phyloP scores from a whole-genome alignment of 2,888 invertebrate species.

The Synergus itoensis region DNA sequence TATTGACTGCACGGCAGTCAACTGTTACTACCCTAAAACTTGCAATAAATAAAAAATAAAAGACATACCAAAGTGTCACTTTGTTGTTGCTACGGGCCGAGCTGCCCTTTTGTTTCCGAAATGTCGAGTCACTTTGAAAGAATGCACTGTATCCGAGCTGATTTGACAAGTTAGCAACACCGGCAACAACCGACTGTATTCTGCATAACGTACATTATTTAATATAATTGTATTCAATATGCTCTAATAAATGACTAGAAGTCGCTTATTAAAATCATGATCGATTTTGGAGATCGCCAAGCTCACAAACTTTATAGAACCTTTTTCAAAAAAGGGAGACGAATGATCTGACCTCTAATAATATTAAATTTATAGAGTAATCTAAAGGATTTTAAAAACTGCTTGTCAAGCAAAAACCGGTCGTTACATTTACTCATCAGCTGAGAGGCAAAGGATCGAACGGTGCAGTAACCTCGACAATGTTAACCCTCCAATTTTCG shows the following conservation, averaged over 20 bases:
- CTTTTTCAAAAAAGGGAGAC: not conserved
- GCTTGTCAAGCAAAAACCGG: conserved; percentile 28
- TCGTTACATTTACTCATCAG: conserved; percentile 65
- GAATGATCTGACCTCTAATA: not conserved
- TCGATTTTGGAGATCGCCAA: not conserved
- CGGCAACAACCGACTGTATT: conserved; percentile 1
- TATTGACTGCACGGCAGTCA: not conserved
- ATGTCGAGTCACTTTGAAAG: not conserved
- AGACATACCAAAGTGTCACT: conserved; percentile 12
- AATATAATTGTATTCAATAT: conserved; percentile 6
- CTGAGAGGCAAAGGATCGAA: conserved; percentile 65
- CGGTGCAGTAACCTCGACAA: conserved; percentile 6
- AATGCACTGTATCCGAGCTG: conserved; percentile 6
- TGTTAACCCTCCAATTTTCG: not conserved
- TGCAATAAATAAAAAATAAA: not conserved
- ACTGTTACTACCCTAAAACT: not conserved
- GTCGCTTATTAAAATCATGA: not conserved
- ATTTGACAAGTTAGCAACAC: conserved; percentile 30
- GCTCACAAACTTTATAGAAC: not conserved
- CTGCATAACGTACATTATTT: not conserved
- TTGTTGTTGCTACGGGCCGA: not conserved
- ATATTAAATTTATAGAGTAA: not conserved
- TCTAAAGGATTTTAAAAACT: conserved; percentile 10
- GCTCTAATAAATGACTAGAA: not conserved
- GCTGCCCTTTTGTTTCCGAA: not conserved